Base-by-base conservation (phyloP, 1,140 invertebrate genomes). In the Galendromus occidentalis region DNA sequence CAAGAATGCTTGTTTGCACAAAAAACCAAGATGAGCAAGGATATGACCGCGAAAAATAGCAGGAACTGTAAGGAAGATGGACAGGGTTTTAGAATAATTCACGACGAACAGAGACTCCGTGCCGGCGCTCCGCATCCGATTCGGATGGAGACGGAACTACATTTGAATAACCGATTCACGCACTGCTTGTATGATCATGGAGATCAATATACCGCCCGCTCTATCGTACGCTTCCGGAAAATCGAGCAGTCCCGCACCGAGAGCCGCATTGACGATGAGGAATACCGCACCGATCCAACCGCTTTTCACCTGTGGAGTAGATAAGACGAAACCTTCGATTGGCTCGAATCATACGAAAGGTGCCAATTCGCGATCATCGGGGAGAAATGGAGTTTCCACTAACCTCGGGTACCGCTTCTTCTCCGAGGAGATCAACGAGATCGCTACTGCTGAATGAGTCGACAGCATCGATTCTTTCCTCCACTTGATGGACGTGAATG, bases 251-350 rank as follows among this genome's bases (percentile, higher is more conserved):
- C 84, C 84, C 44, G 83, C 84, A 42, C 84, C 84, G 1, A 86
- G 71, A 0, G 83, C 84, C 7, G 84, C 82, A 76, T 86, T 86
- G 0, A 85, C 77, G 5, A 85, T 82, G 25, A 86, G 73, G 71
- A 85, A 82, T n/a, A 82, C 76, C n/a, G 82, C 81, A 0, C 78
- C 77, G 66, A 80, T 72, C 70, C 77, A 76, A 2, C 76, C 51
- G 20, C 51, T 22, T 17, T 18, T 65, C 2, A 4, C 29, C 30
- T 44, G 18, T 66, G 82, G 80, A 72, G 81, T 85, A 68, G 93
- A 94, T 71, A 95, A 91, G 91, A 81, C 85, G 67, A 79, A 85
- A 64, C 93, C 93, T 76, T 95, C 94, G 74, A 63, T 29, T 7
- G 66, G 14, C 39, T 18, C 17, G 44, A 39, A 18, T 66, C 17